These are phyloP conservation scores for Athalia rosae DNA, from an alignment of 2,888 invertebrate genomes.

Conservation along the genomic window DNA sequence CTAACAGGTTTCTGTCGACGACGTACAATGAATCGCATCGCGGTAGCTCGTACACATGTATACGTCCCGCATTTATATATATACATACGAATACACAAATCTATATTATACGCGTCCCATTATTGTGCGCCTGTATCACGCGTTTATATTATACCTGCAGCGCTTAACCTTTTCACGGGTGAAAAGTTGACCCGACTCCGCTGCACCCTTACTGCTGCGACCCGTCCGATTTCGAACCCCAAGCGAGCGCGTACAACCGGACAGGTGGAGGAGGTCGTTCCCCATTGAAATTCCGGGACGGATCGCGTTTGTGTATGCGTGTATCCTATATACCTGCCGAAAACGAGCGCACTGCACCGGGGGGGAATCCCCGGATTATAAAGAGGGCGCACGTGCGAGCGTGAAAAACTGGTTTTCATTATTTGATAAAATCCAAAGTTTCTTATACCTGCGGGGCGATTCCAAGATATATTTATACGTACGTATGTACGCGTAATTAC, in stretches of 20 bases:
- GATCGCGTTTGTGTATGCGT: too few relatives aligned
- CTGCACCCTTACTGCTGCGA: neutral
- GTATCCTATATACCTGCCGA: too few relatives aligned
- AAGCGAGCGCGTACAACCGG: conserved; percentile 9
- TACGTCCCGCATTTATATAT: too few relatives aligned
- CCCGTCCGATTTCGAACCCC: neutral
- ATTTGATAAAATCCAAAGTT: neutral
- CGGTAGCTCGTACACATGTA: too few relatives aligned
- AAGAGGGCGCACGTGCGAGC: conserved; percentile 2
- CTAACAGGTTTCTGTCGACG: conserved; percentile 27
- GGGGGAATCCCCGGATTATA: conserved; percentile 8
- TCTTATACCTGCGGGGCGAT: neutral
- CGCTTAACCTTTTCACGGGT: neutral
- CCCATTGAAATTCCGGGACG: conserved; percentile 15
- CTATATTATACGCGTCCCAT: neutral
- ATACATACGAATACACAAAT: neutral
- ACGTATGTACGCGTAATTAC: too few relatives aligned
- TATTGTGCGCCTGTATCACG: neutral
- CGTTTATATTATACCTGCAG: neutral
- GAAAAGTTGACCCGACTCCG: conserved; percentile 22
- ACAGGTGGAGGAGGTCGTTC: neutral
- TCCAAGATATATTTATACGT: too few relatives aligned
- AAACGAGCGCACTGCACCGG: neutral
- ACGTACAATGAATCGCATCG: conserved; percentile 7
- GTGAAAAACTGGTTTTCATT: neutral